Evolutionary conservation across 2,888 invertebrate genomes (phyloP).

Genomic region (Lamproptera curius): DNA sequence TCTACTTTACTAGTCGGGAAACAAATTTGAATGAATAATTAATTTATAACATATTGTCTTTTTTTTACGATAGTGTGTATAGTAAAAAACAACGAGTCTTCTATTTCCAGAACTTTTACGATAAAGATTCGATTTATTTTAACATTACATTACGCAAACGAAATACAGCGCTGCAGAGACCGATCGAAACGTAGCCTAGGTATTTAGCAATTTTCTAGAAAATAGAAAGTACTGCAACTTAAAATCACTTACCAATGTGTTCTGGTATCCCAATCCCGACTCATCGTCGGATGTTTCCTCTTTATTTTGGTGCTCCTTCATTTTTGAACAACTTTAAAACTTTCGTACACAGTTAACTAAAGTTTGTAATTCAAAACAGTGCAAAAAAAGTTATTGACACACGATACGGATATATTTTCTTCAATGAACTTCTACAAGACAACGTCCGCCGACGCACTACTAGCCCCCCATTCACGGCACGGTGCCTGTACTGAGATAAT

Average conservation of each 20-base stretch:
- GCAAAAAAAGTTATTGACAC: slow-evolving; percentile 29
- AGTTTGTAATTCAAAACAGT: slow-evolving; percentile 50
- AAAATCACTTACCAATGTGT: slow-evolving; percentile 80
- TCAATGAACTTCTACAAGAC: slow-evolving; percentile 40
- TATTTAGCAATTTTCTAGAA: slow-evolving; percentile 40
- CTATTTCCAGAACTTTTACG: too few relatives aligned
- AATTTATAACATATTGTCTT: too few relatives aligned
- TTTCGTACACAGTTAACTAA: slow-evolving; percentile 43
- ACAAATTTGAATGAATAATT: too few relatives aligned
- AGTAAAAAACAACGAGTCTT: too few relatives aligned
- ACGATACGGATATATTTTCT: slow-evolving; percentile 27
- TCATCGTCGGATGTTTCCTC: slow-evolving; percentile 78
- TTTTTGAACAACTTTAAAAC: slow-evolving; percentile 40
- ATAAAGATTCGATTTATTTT: too few relatives aligned
- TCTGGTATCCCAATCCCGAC: slow-evolving; percentile 83
- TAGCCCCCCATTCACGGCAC: slow-evolving; percentile 51
- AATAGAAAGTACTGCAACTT: slow-evolving; percentile 50
- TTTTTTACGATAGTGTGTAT: too few relatives aligned
- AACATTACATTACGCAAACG: not conserved
- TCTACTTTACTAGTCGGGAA: too few relatives aligned
- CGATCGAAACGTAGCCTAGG: slow-evolving; percentile 15
- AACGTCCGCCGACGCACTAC: slow-evolving; percentile 43
- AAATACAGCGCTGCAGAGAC: slow-evolving; percentile 19
- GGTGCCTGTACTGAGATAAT: slow-evolving; percentile 54
- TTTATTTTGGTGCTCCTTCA: slow-evolving; percentile 56